Percentiles rank a stretch among this genome's conserved stretches.
These are phyloP conservation scores for Crepidodera aurea DNA, from an alignment of 2,888 invertebrate species.

Conservation along the genomic window DNA sequence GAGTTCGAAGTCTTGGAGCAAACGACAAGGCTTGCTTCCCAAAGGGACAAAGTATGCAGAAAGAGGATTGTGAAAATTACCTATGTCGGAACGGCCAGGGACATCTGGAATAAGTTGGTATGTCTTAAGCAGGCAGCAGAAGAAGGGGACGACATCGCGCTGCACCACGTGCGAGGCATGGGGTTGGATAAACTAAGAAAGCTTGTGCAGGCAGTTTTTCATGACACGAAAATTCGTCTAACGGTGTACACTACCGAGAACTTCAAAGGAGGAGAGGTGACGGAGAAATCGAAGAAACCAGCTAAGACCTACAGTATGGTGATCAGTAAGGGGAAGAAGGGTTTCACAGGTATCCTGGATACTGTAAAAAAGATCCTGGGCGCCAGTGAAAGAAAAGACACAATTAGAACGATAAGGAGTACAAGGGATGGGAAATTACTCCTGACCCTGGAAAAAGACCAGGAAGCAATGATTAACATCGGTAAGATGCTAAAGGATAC, in stretches of 20 bases:
- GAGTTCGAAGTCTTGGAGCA: not conserved
- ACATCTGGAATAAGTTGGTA: no score
- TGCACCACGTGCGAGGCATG: no score
- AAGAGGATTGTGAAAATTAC: no score
- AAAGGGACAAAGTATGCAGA: no score
- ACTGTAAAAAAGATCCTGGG: not conserved
- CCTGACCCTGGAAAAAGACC: slow-evolving; percentile 7
- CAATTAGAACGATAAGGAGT: slow-evolving; percentile 14
- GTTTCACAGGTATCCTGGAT: not conserved
- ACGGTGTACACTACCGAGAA: not conserved
- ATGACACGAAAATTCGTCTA: not conserved
- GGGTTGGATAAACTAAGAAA: no score
- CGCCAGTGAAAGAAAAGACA: not conserved
- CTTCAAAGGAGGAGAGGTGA: not conserved
- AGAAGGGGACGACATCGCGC: not conserved
- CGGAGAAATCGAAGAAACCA: not conserved
- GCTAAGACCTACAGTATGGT: not conserved
- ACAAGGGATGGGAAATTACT: slow-evolving; percentile 15
- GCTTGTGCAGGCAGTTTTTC: not conserved
- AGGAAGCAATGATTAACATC: not conserved
- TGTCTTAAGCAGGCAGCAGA: not conserved
- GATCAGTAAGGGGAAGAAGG: not conserved
- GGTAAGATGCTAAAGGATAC: not conserved
- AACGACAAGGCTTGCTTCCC: not conserved
- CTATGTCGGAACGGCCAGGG: no score